Evolutionary conservation across 37 sponge, comb jelly and placozoan genomes (phyloP).

Genomic region (Halichondria panicea): DNA sequence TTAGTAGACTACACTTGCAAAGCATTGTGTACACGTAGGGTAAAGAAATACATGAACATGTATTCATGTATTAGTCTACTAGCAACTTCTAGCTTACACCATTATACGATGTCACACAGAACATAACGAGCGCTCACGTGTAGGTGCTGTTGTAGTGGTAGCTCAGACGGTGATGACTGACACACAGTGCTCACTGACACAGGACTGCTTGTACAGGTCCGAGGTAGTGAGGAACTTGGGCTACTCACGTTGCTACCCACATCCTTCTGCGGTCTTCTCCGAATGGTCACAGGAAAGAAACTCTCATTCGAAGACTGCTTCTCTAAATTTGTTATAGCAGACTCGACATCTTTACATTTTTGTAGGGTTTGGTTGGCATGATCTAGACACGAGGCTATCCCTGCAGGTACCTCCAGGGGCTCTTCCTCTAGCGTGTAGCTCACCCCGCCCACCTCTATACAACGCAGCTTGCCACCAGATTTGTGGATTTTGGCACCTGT

Average conservation of each 20-base stretch:
- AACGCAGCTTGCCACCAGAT: conserved; percentile 4
- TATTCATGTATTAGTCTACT: too few species aligned
- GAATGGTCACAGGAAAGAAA: conserved; percentile 37
- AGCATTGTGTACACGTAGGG: too few species aligned
- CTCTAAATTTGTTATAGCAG: conserved; percentile 19
- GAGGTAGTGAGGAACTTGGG: background rate
- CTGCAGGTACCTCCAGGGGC: background rate
- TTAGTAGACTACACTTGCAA: too few species aligned
- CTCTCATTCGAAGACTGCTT: conserved; percentile 8
- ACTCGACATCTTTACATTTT: conserved; percentile 23
- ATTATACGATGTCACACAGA: too few species aligned
- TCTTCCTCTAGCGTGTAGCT: conserved; percentile 39
- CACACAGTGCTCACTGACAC: conserved; percentile 6
- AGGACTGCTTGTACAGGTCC: background rate
- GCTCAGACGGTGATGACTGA: conserved; percentile 39
- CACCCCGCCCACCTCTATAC: conserved; percentile 19
- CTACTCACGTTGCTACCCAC: background rate
- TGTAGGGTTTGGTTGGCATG: conserved; percentile 20
- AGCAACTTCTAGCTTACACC: too few species aligned
- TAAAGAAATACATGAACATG: too few species aligned
- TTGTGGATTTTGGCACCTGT: conserved; percentile 47
- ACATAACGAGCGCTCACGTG: too few species aligned
- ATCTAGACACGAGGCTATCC: conserved; percentile 21
- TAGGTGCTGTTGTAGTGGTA: background rate
- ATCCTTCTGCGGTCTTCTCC: conserved; percentile 4